Conservation (phyloP, 2,888 invertebrate genomes). For the Disparrhopalites patrizii region DNA sequence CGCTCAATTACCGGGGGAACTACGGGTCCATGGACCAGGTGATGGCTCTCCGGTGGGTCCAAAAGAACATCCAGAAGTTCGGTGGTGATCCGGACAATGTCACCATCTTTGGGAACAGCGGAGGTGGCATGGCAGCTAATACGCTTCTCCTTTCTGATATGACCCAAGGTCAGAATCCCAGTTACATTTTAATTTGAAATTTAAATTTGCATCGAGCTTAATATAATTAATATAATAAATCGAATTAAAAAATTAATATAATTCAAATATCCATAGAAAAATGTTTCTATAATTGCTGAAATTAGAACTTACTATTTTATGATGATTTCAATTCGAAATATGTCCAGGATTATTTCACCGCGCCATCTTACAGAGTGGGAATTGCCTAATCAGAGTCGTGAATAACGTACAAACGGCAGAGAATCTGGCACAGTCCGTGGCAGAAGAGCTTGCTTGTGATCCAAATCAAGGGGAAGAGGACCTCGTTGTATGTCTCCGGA, state of each 20-base stretch:
- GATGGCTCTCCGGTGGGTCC: constrained; percentile 19
- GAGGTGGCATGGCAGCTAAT: constrained; percentile 19
- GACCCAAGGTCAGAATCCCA: constrained; percentile 15
- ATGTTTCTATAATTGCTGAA: background rate
- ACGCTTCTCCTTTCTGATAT: constrained; percentile 28
- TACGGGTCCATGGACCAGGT: constrained; percentile 9
- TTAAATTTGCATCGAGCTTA: no score
- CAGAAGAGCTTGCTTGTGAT: background rate
- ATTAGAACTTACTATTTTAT: background rate
- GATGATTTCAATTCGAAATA: background rate
- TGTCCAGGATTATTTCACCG: background rate
- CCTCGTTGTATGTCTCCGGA: background rate
- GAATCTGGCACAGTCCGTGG: background rate
- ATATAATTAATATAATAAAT: no score
- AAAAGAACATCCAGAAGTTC: constrained; percentile 12
- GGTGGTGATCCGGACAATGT: constrained; percentile 22
- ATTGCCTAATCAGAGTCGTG: background rate
- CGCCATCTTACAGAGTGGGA: constrained; percentile 11
- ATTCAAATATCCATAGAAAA: background rate
- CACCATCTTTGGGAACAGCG: constrained; percentile 28
- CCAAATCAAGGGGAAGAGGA: background rate
- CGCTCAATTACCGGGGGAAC: constrained; percentile 11
- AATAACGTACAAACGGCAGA: no score
- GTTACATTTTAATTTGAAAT: background rate
- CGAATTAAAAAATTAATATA: no score